Evolutionary conservation across 2,113 vertebrate genomes (phyloP).

Genomic region (Elaphurus davidianus): DNA sequence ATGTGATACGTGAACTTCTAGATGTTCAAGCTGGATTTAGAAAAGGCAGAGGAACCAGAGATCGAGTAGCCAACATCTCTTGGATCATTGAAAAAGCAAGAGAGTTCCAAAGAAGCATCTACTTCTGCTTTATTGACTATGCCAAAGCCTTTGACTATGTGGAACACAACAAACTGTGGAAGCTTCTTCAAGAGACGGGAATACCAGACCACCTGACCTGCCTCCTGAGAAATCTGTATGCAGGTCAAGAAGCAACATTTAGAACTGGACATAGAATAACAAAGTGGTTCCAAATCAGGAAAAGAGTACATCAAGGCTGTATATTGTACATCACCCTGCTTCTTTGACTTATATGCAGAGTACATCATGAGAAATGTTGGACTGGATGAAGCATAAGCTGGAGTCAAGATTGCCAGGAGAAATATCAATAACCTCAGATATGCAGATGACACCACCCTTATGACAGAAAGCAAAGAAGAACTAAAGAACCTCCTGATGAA

Average conservation of each 20-base stretch:
- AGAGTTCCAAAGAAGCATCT: neutral
- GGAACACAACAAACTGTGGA: no score
- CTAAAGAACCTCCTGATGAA: neutral
- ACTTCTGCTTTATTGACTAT: neutral
- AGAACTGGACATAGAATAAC: neutral
- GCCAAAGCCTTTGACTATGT: neutral
- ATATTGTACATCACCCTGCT: neutral
- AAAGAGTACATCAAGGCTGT: neutral
- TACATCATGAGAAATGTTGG: neutral
- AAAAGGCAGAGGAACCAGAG: neutral
- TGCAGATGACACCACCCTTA: neutral
- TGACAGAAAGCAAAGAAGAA: neutral
- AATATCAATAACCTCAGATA: neutral
- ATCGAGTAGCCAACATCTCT: neutral
- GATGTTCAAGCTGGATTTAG: neutral
- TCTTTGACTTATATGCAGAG: neutral
- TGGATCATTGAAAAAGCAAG: neutral
- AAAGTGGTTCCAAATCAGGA: neutral
- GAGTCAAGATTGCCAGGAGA: neutral
- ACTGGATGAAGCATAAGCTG: neutral
- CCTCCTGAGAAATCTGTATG: neutral
- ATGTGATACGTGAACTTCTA: neutral
- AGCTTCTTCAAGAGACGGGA: neutral
- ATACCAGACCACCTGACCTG: neutral
- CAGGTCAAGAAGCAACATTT: neutral